A percentile compares a stretch with the other conserved stretches of the same genome.
Evolutionary conservation across 2,797 vertebrate genomes (phyloP).

Genomic region (Macrochelys suwanniensis): DNA sequence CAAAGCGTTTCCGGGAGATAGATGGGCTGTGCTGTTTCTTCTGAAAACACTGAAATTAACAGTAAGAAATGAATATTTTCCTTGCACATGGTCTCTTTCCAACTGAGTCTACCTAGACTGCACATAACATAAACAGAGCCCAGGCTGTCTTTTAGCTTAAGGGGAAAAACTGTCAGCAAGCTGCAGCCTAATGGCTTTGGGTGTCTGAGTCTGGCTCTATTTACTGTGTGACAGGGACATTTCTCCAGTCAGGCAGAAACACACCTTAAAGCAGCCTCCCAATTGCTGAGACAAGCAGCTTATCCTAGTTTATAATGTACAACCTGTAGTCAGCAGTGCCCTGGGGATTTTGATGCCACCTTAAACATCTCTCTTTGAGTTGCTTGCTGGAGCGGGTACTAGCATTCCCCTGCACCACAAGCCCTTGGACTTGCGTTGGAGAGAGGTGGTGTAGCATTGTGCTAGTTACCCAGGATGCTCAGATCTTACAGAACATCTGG

Average conservation of each 20-base stretch:
- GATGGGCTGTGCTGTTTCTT: not conserved
- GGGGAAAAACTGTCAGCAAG: not conserved
- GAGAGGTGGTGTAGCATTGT: not conserved
- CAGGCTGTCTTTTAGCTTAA: not conserved
- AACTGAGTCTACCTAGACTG: not conserved
- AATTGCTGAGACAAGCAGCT: not conserved
- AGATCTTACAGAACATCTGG: not conserved
- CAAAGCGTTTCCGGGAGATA: not conserved
- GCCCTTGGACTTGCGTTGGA: not conserved
- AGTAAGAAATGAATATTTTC: not conserved
- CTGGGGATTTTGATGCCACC: accelerated
- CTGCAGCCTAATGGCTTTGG: not conserved
- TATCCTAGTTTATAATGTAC: not conserved
- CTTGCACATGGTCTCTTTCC: not conserved
- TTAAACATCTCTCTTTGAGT: not conserved
- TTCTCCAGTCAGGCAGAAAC: not conserved
- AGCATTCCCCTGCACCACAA: not conserved
- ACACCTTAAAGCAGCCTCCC: not conserved
- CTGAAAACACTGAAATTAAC: not conserved
- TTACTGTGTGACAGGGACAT: not conserved
- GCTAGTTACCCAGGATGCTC: not conserved
- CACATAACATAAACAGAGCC: not conserved
- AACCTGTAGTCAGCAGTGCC: not conserved
- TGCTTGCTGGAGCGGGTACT: not conserved
- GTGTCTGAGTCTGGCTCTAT: not conserved